A percentile compares a stretch with the other conserved stretches of the same genome.
Conservation (phyloP, 2,888 invertebrate genomes). For the Caenorhabditis sp. region DNA sequence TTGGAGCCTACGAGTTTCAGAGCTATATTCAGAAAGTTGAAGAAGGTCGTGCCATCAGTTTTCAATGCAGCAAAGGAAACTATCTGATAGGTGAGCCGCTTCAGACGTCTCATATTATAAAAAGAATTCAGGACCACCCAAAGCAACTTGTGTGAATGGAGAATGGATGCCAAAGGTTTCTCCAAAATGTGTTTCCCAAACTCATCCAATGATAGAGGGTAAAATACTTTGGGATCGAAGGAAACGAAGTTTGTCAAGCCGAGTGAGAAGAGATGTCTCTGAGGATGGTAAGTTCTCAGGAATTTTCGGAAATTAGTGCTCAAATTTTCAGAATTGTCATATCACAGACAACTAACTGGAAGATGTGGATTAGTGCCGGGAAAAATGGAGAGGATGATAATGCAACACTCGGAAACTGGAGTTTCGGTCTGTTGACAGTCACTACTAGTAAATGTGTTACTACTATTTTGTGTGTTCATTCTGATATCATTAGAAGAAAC, state of each 20-base stretch:
- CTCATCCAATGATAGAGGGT: slow-evolving; percentile 82
- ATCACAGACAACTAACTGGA: slow-evolving; percentile 27
- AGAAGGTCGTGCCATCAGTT: slow-evolving; percentile 82
- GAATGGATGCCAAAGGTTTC: slow-evolving; percentile 81
- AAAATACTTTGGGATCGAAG: slow-evolving; percentile 81
- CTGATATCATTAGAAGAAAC: neutral
- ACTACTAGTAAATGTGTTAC: slow-evolving; percentile 13
- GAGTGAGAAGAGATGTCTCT: slow-evolving; percentile 1
- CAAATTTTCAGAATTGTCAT: neutral
- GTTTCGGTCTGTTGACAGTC: slow-evolving; percentile 56
- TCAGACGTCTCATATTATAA: too few species aligned
- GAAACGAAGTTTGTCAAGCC: slow-evolving; percentile 56
- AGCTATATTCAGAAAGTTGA: slow-evolving; percentile 84
- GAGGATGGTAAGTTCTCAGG: slow-evolving; percentile 14
- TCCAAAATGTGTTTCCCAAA: slow-evolving; percentile 82
- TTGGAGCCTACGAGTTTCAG: slow-evolving; percentile 85
- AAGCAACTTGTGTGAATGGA: slow-evolving; percentile 83
- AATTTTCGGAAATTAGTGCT: neutral
- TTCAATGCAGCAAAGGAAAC: slow-evolving; percentile 83
- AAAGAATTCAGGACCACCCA: slow-evolving; percentile 80
- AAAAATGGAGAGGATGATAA: slow-evolving; percentile 57
- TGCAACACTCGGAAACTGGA: slow-evolving; percentile 55
- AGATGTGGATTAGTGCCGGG: slow-evolving; percentile 46
- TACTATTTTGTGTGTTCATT: slow-evolving; percentile 17
- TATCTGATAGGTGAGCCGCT: slow-evolving; percentile 81